Evolutionary conservation across 1,140 invertebrate species (phyloP), one percentile per base, ranked within the genome.

Genomic region (Lordiphosa clarofinis): DNA sequence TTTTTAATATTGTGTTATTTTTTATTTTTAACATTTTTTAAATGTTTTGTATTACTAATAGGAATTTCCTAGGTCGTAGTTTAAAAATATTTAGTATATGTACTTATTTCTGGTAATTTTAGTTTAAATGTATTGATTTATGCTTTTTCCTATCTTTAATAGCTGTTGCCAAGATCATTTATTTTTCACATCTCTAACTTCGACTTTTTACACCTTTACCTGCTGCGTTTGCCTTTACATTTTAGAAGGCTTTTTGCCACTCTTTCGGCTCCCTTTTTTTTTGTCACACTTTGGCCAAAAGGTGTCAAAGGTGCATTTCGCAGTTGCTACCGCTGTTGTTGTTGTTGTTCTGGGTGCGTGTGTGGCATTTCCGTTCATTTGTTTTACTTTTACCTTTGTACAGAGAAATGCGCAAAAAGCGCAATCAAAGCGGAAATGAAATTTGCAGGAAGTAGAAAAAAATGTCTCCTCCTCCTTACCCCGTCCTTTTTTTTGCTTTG

Each of bases 361-460:
- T 84, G 79, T 73, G 79, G 78, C 68, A 84, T 84, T 84, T 84
- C 78, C 78, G 79, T 84, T 84, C 78, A 84, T 84, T 84, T 84
- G 78, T 84, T 86, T 84, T 84, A 86, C 79, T 74, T 82, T 73
- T 71, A 60, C 73, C 28, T 47, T 33, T 33, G 39, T 43, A 60
- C 67, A 68, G 56, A 42, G 57, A 72, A 63, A 71, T 76, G 60
- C 78, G 78, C 65, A 84, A 78, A 82, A 84, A 84, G 78, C 79
- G 78, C 78, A 84, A 84, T 84, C 78, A 84, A 84, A 84, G 78
- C 78, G 78, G 78, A 84, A 84, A 84, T 84, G 78, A 84, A 84
- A 84, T 84, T 84, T 86, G 69, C 78, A 86, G 78, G 78, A 84
- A 78, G 79, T 73, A 50, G 11, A 56, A 66, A 65, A 61, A 57